Base-by-base conservation (phyloP, 2,888 invertebrate genomes). In the Prenolepis imparis region DNA sequence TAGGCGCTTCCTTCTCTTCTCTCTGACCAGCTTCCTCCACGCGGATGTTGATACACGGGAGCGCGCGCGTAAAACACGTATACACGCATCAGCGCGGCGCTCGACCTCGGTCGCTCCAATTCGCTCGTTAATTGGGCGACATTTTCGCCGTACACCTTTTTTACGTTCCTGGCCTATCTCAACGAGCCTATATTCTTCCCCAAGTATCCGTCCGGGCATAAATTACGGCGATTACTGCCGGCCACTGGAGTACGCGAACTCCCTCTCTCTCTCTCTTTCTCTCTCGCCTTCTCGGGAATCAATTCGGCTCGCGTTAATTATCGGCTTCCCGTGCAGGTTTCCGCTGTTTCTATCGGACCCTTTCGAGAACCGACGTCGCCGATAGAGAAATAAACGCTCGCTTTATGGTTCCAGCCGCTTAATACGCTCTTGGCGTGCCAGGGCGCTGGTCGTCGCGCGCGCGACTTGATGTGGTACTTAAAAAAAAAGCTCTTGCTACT, bases 101-200 rank as follows among this genome's bases (percentile, higher is more conserved):
- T 85, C 91, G 92, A 91, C 91, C 92, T 91, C 92, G 89, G 78
- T 82, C 90, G 92, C 92, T 92, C 92, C 91, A 92, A 92, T 92
- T 92, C 92, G 90, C 92, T 72, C 88, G 92, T 93, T 92, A 93
- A 93, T 93, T 93, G 93, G 93, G 92, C 93, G 92, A 93, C 93
- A 93, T 93, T 93, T 90, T 93, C 91, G 92, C 93, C 89, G 90
- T 88, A 87, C 82, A 77, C 75, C 74, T 86, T 90, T 90, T 90
- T 90, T 90, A 90, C 88, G 86, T 90, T 89, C 86, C 82, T 90
- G 90, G 86, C 88, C 90, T 90, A 90, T 90, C 90, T 90, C 89
- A 90, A 90, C 89, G 90, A 90, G 90, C 88, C 89, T 92, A 91
- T 91, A 92, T 93, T 92, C 92, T 86, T 91, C 85, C 85, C 87